These are phyloP conservation scores for Dasysyrphus albostriatus DNA, from an alignment of 2,888 invertebrate genomes.

Conservation along the genomic window DNA sequence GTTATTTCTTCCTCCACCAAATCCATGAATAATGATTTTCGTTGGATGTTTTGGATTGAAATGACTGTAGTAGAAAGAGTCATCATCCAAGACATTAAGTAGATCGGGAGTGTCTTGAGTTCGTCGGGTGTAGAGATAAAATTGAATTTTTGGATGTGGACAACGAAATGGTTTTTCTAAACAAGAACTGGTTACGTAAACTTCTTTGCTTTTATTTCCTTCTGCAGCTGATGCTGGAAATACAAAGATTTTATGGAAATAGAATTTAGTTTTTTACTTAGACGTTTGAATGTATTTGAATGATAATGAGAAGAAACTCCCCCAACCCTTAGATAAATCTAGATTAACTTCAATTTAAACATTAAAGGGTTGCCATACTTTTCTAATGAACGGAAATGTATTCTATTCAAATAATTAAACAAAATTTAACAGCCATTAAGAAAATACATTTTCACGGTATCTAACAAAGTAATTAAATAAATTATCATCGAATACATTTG, in stretches of 20 bases:
- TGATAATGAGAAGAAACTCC: too few relatives aligned
- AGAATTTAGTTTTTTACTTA: too few relatives aligned
- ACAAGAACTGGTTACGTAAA: slow-evolving; percentile 92
- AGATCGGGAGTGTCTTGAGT: slow-evolving; percentile 91
- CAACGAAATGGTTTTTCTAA: slow-evolving; percentile 91
- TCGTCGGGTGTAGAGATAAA: slow-evolving; percentile 91
- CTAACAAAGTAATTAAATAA: not conserved
- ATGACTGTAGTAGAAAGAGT: slow-evolving; percentile 89
- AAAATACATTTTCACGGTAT: too few relatives aligned
- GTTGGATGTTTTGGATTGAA: slow-evolving; percentile 92
- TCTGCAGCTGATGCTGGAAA: slow-evolving; percentile 77
- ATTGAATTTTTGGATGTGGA: slow-evolving; percentile 93
- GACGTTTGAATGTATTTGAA: too few relatives aligned
- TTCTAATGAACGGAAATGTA: too few relatives aligned
- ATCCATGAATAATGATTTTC: slow-evolving; percentile 95
- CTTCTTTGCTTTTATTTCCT: slow-evolving; percentile 84
- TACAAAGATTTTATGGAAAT: not conserved
- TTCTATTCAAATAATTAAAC: too few relatives aligned
- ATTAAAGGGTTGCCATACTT: too few relatives aligned
- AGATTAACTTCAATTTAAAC: too few relatives aligned
- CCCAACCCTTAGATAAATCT: too few relatives aligned
- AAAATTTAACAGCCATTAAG: too few relatives aligned
- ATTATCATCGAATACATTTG: not conserved
- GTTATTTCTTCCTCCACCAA: slow-evolving; percentile 92
- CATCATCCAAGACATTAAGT: slow-evolving; percentile 88